Evolutionary conservation across 2,113 vertebrate species (phyloP), one percentile per base, ranked within the genome.

Genomic region (Ceyx melanurus): DNA sequence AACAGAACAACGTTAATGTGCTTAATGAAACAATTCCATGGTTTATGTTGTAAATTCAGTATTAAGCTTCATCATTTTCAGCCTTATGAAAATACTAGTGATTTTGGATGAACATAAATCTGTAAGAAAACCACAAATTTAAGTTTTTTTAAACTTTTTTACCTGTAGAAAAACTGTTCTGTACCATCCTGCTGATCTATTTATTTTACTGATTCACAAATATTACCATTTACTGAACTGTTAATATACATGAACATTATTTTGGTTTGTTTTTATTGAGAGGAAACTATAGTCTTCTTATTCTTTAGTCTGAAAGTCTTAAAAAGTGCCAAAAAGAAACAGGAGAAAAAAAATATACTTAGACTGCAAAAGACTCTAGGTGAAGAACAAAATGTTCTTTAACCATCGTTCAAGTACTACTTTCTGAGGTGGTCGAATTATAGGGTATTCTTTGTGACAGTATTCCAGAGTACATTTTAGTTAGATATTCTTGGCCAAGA

Each of bases 381-480:
- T 91, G 42, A 86, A 60, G 33, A 28, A 90, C 68, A 92, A 93
- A 64, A 17, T 28, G 23, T 66, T 86, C 66, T 62, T 0, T 29
- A 57, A 51, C 18, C 0, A 0, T 53, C 73, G 42, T 58, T 56
- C 60, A 88, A 80, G 54, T 46, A 14, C 29, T 66, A 0, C 23
- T 70, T 58, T 70, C 43, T 93, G 11, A 42, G 77, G 57, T 86
- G 29, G 29, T 42, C 67, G 37, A 81, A 58, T 35, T 42, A 23
- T 58, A 37, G 31, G 16, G 9, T 45, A 53, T 57, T 73, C 61
- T 66, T 65, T 76, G 23, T 61, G 28, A 51, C 45, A 67, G 54
- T 88, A 73, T 88, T 88, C n/a, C 20, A 46, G 40, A 82, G 19
- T 65, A 61, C 48, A 22, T 77, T 85, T 75, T 85, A 42, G 70